Base-by-base conservation (phyloP, 2,797 vertebrate genomes). In the Natrix natrix region DNA sequence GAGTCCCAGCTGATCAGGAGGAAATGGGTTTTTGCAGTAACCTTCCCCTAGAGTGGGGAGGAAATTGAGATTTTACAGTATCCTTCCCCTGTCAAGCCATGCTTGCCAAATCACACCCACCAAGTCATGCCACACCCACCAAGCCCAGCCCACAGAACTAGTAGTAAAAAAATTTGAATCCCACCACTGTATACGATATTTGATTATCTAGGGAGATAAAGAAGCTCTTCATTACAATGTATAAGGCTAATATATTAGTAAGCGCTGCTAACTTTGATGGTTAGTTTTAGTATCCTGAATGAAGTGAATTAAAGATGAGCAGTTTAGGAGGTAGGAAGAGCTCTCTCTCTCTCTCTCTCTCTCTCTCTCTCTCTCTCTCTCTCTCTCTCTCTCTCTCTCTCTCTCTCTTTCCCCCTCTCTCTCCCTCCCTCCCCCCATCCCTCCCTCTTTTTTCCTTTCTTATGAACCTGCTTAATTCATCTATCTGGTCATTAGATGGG, bases 361-460 rank as follows among this genome's bases (percentile, higher is more conserved):
- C 57, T 2, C 59, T 2, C 26, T 12, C 24, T 4, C 24, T 26
- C 8, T 12, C 26, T 0, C 26, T 12, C 24, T 4, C 24, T 26
- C 8, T 12, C 26, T 0, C 11, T 13, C 24, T 2, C 2, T 5
- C 16, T 2, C 60, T 59, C 20, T 2, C 57, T 2, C 59, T 2
- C 26, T 12, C 24, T 4, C 24, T 26, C 8, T 12, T 0, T 37
- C 1, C 7, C 59, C 1, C 26, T 12, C 24, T 4, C 24, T 26
- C 8, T 12, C 26, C 0, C 11, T 13, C 24, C 8, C 2, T 5
- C 16, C 17, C 17, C 4, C 16, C 12, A 0, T 1, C 3, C 57
- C 57, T 6, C 57, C 1, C 57, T 59, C 24, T 28, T 11, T 28
- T n/a, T 32, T 63, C n/a, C n/a, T 69, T 32, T 14, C 13, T 69